Conservation (phyloP, 2,888 invertebrate genomes). For the Thereva unica region DNA sequence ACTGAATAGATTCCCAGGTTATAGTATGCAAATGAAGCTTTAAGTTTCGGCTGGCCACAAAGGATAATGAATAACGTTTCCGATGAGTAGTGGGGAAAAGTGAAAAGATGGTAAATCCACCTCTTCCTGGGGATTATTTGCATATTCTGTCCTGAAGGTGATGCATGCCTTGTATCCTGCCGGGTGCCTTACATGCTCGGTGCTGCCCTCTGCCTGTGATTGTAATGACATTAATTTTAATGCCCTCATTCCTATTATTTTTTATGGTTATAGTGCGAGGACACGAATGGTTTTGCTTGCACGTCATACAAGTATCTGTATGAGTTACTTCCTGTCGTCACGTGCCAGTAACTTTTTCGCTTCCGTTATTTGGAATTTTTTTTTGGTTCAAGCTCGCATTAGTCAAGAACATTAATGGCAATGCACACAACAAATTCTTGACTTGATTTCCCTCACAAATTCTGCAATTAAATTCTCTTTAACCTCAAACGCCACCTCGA, state of each 20-base stretch:
- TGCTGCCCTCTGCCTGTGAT: slow-evolving; percentile 24
- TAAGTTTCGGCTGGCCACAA: slow-evolving; percentile 8
- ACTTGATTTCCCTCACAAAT: no score
- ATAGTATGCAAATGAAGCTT: slow-evolving; percentile 15
- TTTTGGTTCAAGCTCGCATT: no score
- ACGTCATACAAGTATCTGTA: slow-evolving; percentile 10
- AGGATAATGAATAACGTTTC: slow-evolving; percentile 21
- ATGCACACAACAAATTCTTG: no score
- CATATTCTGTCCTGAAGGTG: slow-evolving; percentile 36
- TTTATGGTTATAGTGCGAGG: slow-evolving; percentile 38
- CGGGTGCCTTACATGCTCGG: slow-evolving; percentile 10
- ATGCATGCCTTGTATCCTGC: slow-evolving; percentile 18
- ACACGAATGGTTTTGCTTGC: slow-evolving; percentile 34
- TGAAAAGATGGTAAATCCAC: slow-evolving; percentile 33
- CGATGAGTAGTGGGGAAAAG: slow-evolving; percentile 22
- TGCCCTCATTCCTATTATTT: slow-evolving; percentile 39
- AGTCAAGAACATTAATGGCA: no score
- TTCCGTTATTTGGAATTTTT: no score
- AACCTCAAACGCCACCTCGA: no score
- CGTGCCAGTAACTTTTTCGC: not conserved
- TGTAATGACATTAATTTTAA: slow-evolving; percentile 39
- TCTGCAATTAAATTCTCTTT: no score
- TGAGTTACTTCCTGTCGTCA: slow-evolving; percentile 22
- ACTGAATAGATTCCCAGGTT: no score
- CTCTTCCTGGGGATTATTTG: slow-evolving; percentile 30